Evolutionary conservation across 2,888 invertebrate species (phyloP).

Genomic region (Acrocyrtus sp.): DNA sequence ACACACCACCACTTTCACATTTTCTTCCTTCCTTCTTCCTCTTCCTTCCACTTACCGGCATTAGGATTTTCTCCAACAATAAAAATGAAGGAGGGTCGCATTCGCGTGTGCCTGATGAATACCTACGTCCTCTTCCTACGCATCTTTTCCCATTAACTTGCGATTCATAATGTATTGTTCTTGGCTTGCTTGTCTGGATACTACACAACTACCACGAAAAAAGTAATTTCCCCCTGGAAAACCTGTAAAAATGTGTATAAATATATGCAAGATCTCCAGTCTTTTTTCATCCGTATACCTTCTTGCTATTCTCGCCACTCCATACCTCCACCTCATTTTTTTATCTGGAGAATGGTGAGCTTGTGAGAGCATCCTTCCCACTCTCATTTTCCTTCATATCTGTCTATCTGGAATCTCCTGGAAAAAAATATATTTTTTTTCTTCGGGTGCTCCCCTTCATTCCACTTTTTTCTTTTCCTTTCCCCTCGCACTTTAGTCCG

Average conservation of each 20-base stretch:
- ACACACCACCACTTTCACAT: background rate
- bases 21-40: background rate
- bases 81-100: too few relatives aligned
- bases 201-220: too few relatives aligned
- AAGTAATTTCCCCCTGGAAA: conserved; percentile 46
- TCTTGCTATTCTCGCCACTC: background rate
- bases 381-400: conserved; percentile 4
- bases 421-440: too few relatives aligned
- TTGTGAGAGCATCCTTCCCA: background rate
- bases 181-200: too few relatives aligned
- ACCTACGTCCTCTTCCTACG: too few relatives aligned
- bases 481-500: too few relatives aligned
- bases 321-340: background rate
- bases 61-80: too few relatives aligned
- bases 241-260: conserved; percentile 37
- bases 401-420: conserved; percentile 25
- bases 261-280: conserved; percentile 38
- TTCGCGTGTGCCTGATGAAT: too few relatives aligned
- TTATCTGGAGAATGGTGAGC: conserved; percentile 11
- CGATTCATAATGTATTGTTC: conserved; percentile 44
- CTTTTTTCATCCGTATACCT: too few relatives aligned
- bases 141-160: conserved; percentile 45
- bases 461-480: conserved; percentile 23
- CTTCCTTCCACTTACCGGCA: too few relatives aligned
- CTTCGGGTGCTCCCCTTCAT: too few relatives aligned